These are phyloP conservation scores for Lasiurus cinereus DNA, from an alignment of 2,113 vertebrate species.

Conservation along the genomic window DNA sequence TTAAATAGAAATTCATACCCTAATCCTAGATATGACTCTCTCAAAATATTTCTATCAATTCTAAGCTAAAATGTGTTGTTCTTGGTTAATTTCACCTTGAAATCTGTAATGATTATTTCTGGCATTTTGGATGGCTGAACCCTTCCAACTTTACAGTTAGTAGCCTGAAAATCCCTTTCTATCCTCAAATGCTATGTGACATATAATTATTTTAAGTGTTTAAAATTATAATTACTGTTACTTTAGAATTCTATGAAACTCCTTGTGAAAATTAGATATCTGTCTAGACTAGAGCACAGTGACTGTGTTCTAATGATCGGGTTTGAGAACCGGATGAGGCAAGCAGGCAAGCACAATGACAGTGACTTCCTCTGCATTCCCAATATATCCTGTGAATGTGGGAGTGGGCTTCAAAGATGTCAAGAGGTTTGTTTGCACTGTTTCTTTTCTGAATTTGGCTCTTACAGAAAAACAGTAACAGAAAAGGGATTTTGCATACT, in stretches of 20 bases:
- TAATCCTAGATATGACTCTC: neutral
- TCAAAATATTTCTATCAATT: neutral
- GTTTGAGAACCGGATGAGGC: neutral
- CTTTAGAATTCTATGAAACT: constrained; percentile 44
- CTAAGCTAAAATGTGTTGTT: neutral
- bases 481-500: neutral
- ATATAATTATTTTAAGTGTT: constrained; percentile 71
- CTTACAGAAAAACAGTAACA: neutral
- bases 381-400: no score
- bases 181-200: constrained; percentile 43
- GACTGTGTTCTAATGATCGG: neutral
- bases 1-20: neutral
- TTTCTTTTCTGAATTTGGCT: neutral
- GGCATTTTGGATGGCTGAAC: constrained; percentile 42
- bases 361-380: neutral
- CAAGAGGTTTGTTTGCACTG: neutral
- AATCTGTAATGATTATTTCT: constrained; percentile 66
- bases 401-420: neutral
- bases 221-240: constrained; percentile 61
- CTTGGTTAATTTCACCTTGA: constrained; percentile 59
- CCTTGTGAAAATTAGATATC: constrained; percentile 48
- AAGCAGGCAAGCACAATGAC: neutral
- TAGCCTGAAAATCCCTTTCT: constrained; percentile 38
- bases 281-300: neutral
- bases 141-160: neutral